Percentiles rank a stretch among this genome's conserved stretches.
Conservation (phyloP, 2,113 vertebrate genomes). For the Felis chaus region DNA sequence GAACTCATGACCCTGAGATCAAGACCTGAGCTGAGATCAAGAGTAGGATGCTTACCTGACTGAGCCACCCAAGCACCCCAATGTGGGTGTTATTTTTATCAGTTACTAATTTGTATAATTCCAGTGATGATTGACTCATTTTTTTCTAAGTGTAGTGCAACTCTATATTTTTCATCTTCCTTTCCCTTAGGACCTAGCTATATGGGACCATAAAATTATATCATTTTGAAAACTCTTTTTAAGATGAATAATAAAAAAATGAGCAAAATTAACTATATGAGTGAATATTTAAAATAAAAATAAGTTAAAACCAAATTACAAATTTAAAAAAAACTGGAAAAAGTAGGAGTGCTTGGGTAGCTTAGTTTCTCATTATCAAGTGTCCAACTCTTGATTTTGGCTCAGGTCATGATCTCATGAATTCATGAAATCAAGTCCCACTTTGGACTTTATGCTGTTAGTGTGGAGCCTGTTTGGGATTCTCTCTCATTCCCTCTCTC, state of each 20-base stretch:
- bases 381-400: too few relatives aligned
- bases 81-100: background rate
- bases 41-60: too few relatives aligned
- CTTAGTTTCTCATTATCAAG: too few relatives aligned
- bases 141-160: background rate
- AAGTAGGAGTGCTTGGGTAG: background rate
- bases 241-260: background rate
- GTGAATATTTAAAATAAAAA: background rate
- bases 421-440: too few relatives aligned
- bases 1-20: too few relatives aligned
- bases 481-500: too few relatives aligned
- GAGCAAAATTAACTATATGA: background rate
- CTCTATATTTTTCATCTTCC: background rate
- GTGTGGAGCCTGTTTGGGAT: too few relatives aligned
- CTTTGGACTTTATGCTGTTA: too few relatives aligned
- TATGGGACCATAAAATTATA: background rate
- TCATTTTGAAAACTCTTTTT: background rate
- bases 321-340: background rate
- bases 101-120: background rate
- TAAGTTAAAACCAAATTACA: background rate
- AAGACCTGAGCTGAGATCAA: too few relatives aligned
- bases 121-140: background rate
- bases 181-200: background rate
- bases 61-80: background rate
- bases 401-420: too few relatives aligned